Conservation (phyloP, 1,140 invertebrate species). For the Heliconius hermathena region DNA sequence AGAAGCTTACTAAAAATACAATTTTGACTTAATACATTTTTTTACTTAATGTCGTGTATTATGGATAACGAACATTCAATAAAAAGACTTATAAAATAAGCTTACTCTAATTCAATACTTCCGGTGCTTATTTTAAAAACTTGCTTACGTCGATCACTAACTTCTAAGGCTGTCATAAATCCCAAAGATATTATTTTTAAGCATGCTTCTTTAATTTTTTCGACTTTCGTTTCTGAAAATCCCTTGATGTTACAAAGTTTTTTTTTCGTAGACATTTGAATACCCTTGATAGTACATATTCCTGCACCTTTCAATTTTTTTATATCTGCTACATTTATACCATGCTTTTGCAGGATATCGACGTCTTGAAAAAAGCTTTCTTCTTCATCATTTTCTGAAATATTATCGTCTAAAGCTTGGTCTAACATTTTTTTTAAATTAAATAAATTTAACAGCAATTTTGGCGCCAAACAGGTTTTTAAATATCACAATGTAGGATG, state of each 20-base stretch:
- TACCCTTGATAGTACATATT: constrained; percentile 91
- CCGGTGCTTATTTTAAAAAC: constrained; percentile 89
- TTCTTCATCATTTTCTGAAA: constrained; percentile 80
- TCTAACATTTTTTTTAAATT: constrained; percentile 58
- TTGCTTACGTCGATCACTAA: constrained; percentile 86
- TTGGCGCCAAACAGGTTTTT: constrained; percentile 29
- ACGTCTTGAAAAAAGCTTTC: constrained; percentile 82
- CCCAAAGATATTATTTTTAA: constrained; percentile 82
- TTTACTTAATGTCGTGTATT: neutral
- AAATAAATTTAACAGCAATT: constrained; percentile 17
- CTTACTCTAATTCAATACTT: constrained; percentile 88
- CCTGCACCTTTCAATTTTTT: constrained; percentile 90
- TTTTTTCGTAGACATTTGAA: constrained; percentile 91
- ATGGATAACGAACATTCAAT: neutral
- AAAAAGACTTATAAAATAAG: constrained; percentile 4
- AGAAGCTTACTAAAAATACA: constrained; percentile 85
- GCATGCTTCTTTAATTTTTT: constrained; percentile 92
- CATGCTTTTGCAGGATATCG: constrained; percentile 82
- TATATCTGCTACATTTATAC: constrained; percentile 84
- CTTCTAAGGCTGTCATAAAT: constrained; percentile 90
- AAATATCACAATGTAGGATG: neutral
- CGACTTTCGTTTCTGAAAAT: constrained; percentile 90
- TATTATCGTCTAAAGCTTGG: constrained; percentile 67
- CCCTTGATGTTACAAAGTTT: constrained; percentile 89
- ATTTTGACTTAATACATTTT: neutral